Conservation (phyloP, 2,797 vertebrate genomes). For the Benthosema pterotum region DNA sequence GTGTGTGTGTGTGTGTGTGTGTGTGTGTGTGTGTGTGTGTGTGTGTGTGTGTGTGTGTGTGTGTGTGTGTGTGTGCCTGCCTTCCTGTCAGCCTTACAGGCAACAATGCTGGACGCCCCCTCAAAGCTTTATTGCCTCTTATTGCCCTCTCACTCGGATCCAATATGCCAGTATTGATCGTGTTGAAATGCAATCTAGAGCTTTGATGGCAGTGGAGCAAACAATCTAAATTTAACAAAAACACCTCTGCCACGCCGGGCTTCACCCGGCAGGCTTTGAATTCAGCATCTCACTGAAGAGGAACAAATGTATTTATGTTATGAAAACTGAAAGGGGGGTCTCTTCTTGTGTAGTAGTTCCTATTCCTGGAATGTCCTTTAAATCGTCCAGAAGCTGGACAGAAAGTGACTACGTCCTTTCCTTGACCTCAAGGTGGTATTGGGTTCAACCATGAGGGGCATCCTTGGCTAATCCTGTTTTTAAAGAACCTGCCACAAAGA, state of each 20-base stretch:
- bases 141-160: constrained; percentile 76
- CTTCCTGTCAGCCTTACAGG: constrained; percentile 52
- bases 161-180: constrained; percentile 78
- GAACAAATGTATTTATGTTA: constrained; percentile 59
- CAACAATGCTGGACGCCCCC: constrained; percentile 45
- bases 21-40: not conserved
- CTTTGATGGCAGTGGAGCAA: constrained; percentile 64
- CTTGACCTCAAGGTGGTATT: constrained; percentile 47
- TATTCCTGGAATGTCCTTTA: constrained; percentile 43
- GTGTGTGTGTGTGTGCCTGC: constrained; percentile 9
- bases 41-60: not conserved
- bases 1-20: constrained; percentile 3
- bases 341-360: constrained; percentile 16
- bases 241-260: constrained; percentile 67
- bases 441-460: not conserved
- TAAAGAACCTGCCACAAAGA: constrained; percentile 1
- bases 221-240: constrained; percentile 76
- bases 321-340: constrained; percentile 15
- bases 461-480: not conserved
- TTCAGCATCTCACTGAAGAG: constrained; percentile 51
- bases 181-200: constrained; percentile 77
- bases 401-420: constrained; percentile 62
- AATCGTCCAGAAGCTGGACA: constrained; percentile 36
- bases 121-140: constrained; percentile 72
- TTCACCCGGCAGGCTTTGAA: constrained; percentile 33